Conservation (phyloP, 2,888 invertebrate species). For the Sphinx pinastri region DNA sequence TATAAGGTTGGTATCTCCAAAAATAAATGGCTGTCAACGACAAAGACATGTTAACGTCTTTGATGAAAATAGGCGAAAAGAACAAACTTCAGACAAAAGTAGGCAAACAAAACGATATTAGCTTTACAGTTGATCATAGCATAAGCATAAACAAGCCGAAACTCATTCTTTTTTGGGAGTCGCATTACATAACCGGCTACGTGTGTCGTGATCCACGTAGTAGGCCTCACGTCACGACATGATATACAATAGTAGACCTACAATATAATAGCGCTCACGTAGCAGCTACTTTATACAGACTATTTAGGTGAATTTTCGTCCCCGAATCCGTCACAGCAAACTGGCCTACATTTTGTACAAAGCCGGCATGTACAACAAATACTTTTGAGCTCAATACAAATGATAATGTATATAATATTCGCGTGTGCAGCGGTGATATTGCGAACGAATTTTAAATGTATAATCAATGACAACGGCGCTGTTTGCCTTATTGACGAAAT, state of each 20-base stretch:
- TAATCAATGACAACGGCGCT: conserved; percentile 5
- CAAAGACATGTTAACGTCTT: not conserved
- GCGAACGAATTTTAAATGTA: conserved; percentile 12
- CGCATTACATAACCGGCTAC: conserved; percentile 43
- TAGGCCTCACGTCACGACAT: conserved; percentile 46
- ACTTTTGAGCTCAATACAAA: conserved; percentile 13
- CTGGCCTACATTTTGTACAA: conserved; percentile 24
- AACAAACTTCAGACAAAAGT: conserved; percentile 5
- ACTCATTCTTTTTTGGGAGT: conserved; percentile 35
- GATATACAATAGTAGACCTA: conserved; percentile 43
- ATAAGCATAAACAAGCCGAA: conserved; percentile 14
- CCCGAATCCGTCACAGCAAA: conserved; percentile 26
- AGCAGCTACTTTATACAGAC: conserved; percentile 37
- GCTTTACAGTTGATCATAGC: conserved; percentile 44
- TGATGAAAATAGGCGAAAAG: not conserved
- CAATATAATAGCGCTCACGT: conserved; percentile 47
- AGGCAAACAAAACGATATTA: conserved; percentile 30
- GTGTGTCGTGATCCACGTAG: conserved; percentile 42
- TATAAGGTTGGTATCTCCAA: conserved; percentile 1
- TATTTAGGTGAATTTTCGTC: conserved; percentile 27
- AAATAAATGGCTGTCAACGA: conserved; percentile 16
- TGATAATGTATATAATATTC: conserved; percentile 21
- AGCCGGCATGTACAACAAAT: conserved; percentile 20
- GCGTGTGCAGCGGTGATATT: conserved; percentile 19
- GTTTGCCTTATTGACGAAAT: conserved; percentile 5